Conservation (phyloP, 2,113 vertebrate genomes). For the Felis chaus region DNA sequence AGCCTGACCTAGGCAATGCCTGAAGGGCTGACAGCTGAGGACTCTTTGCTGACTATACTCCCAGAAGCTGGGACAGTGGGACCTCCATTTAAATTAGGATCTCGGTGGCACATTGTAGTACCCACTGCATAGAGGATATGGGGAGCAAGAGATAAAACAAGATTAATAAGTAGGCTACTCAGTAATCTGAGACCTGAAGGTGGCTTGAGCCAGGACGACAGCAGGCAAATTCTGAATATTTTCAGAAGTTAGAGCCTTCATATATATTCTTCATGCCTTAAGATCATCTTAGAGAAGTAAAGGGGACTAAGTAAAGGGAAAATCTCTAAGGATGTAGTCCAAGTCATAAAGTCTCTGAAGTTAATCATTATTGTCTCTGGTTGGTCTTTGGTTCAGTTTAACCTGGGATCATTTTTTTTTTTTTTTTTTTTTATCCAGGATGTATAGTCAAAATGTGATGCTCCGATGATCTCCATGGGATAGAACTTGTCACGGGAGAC, state of each 20-base stretch:
- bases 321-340: background rate
- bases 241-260: background rate
- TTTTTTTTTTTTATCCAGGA: background rate
- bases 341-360: background rate
- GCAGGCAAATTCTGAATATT: background rate
- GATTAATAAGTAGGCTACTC: background rate
- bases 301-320: background rate
- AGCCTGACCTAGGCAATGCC: rapidly evolving
- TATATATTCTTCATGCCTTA: background rate
- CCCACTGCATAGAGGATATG: background rate
- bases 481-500: background rate
- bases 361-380: background rate
- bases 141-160: background rate
- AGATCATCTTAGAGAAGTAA: background rate
- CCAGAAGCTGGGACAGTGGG: background rate
- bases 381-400: background rate
- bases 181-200: background rate
- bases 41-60: background rate
- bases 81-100: background rate
- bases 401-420: background rate
- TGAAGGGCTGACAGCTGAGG: background rate
- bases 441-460: background rate
- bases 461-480: background rate
- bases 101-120: background rate
- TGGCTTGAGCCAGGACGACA: background rate